Evolutionary conservation across 2,797 vertebrate genomes (phyloP), one percentile per base, ranked within the genome.

Genomic region (Falco berigora): DNA sequence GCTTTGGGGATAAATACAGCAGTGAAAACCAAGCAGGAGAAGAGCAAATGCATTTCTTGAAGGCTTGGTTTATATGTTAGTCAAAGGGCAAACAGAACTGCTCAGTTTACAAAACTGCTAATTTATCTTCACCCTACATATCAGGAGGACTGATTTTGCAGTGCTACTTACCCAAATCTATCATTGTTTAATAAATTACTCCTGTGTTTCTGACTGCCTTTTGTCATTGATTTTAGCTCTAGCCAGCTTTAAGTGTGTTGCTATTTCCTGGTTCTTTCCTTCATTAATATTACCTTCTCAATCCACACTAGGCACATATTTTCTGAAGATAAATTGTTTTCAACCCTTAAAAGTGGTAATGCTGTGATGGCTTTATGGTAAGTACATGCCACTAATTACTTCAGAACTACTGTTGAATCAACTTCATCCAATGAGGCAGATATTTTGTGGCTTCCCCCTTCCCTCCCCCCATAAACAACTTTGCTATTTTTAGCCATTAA

Each of bases 371-470:
- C 38, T 95, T 92, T 95, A 94, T 61, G 59, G 75, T 88, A 94
- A 96, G 90, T 86, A 76, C 94, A 95, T 96, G 74, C 81, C 96
- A 89, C 91, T 96, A 97, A 97, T 96, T 97, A 94, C 91, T 97
- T 96, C 49, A 93, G 79, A 97, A 94, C 82, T 87, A 94, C 44
- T 46, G 32, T 91, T 92, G 90, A 79, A 91, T 90, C 71, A 95
- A 92, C 86, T 96, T 98, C 84, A 96, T 89, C 47, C 50, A 47
- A 95, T 80, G 72, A 67, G 49, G 71, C 36, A 36, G 85, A 73
- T 87, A 88, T 93, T 96, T 95, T 95, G 46, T 71, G 46, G 32
- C 27, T 64, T 86, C 88, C 89, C 73, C 63, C 74, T n/a, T 15
- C 86, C 28, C 13, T 52, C 75, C 50, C 91, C 77, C 88, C 83